These are phyloP conservation scores for Cybosia mesomella DNA, from an alignment of 2,888 invertebrate species.

Conservation along the genomic window DNA sequence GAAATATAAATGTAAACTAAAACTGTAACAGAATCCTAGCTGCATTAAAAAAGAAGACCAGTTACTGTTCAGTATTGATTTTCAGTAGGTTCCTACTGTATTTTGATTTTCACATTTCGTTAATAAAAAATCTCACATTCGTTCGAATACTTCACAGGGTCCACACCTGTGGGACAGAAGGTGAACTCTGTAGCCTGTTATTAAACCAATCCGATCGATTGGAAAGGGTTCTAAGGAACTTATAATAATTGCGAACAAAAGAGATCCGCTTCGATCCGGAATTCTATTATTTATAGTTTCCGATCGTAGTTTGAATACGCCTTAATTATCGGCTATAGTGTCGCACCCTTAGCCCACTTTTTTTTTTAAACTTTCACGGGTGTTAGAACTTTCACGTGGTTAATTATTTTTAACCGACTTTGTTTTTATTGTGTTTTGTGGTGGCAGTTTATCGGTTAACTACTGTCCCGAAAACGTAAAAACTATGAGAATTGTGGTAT, in stretches of 20 bases:
- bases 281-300: constrained; percentile 86
- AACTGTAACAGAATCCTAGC: no score
- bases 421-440: constrained; percentile 26
- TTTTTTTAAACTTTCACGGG: constrained; percentile 73
- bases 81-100: neutral
- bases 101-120: neutral
- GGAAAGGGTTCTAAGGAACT: constrained; percentile 81
- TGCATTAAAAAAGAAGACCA: no score
- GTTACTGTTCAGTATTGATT: no score
- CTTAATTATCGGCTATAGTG: constrained; percentile 84
- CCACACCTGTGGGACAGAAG: constrained; percentile 78
- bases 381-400: constrained; percentile 67
- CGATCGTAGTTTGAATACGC: constrained; percentile 85
- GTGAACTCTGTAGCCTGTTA: constrained; percentile 76
- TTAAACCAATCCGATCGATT: constrained; percentile 84
- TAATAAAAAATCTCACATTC: no score
- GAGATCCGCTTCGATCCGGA: constrained; percentile 84
- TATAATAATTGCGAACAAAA: constrained; percentile 82
- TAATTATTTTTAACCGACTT: constrained; percentile 60
- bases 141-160: constrained; percentile 47
- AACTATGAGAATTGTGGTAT: no score
- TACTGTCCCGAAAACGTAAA: neutral
- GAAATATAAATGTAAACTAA: no score
- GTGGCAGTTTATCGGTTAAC: constrained; percentile 22
- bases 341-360: constrained; percentile 74